phyloP scores from a whole-genome alignment of 64 coral and sea anemone species.

The Pocillopora verrucosa region DNA sequence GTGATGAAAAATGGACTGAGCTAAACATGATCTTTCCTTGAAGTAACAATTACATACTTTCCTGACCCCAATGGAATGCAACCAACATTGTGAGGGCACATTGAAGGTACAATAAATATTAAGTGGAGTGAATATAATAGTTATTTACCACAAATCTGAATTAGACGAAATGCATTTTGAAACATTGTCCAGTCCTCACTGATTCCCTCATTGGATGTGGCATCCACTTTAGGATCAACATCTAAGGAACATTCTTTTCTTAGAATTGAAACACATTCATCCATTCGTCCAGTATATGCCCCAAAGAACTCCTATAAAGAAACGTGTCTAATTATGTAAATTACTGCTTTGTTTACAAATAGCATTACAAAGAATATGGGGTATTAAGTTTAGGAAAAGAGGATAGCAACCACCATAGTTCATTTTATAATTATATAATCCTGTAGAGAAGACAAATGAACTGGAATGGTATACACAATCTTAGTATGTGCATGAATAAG shows the following conservation, averaged over 20 bases:
- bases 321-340: not conserved
- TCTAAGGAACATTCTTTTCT: conserved; percentile 75
- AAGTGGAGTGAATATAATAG: no score
- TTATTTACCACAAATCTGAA: conserved; percentile 86
- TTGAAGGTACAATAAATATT: no score
- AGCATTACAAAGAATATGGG: not conserved
- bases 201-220: conserved; percentile 35
- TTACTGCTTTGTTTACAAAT: not conserved
- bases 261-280: conserved; percentile 70
- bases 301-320: conserved; percentile 72
- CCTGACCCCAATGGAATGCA: not conserved
- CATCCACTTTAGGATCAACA: conserved; percentile 34
- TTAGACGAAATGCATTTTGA: conserved; percentile 87
- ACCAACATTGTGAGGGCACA: no score
- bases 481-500: no score
- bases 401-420: no score
- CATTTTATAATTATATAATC: no score
- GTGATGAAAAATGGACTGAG: no score
- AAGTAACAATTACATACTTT: not conserved
- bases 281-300: conserved; percentile 74
- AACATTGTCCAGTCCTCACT: conserved; percentile 91
- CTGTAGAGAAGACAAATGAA: no score
- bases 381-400: no score
- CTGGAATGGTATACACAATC: no score
- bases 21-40: no score